A percentile compares a stretch with the other conserved stretches of the same genome.
Evolutionary conservation across 2,113 vertebrate species (phyloP).

Genomic region (Plectropomus leopardus): DNA sequence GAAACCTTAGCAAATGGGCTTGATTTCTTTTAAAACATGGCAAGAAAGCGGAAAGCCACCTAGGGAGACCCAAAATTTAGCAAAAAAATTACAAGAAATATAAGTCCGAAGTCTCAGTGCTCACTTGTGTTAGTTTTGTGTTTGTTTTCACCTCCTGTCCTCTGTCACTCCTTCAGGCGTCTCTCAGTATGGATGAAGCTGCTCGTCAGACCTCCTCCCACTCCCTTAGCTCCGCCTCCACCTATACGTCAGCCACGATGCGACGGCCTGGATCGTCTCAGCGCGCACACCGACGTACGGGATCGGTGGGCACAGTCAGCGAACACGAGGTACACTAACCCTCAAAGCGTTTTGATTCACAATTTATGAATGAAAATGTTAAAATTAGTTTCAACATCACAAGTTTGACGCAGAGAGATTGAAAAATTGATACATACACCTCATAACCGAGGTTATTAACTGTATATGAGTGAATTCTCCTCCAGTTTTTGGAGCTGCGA

Average conservation of each 20-base stretch:
- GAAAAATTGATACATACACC: no score
- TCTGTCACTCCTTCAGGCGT: slow-evolving; percentile 81
- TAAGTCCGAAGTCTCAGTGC: no score
- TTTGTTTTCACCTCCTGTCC: no score
- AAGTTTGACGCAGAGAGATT: not conserved
- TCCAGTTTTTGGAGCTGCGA: no score
- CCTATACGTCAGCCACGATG: slow-evolving; percentile 75
- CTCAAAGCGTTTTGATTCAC: not conserved
- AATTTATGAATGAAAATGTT: not conserved
- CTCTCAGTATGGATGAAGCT: slow-evolving; percentile 98
- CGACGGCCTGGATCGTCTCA: slow-evolving; percentile 84
- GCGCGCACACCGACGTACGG: slow-evolving; percentile 90
- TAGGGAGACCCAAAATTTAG: no score
- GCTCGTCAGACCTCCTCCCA: slow-evolving; percentile 89
- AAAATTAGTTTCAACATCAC: not conserved
- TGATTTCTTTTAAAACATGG: no score
- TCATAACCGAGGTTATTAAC: not conserved
- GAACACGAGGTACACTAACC: slow-evolving; percentile 89
- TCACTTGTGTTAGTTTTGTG: no score
- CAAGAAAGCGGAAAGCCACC: no score
- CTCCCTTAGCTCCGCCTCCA: slow-evolving; percentile 76
- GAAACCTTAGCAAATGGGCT: no score
- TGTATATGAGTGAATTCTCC: no score
- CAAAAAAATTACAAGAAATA: no score
- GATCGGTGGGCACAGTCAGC: slow-evolving; percentile 96